A percentile compares a stretch with the other conserved stretches of the same genome.
These are phyloP conservation scores for Aplocera efformata DNA, from an alignment of 2,888 invertebrate genomes.

Conservation along the genomic window DNA sequence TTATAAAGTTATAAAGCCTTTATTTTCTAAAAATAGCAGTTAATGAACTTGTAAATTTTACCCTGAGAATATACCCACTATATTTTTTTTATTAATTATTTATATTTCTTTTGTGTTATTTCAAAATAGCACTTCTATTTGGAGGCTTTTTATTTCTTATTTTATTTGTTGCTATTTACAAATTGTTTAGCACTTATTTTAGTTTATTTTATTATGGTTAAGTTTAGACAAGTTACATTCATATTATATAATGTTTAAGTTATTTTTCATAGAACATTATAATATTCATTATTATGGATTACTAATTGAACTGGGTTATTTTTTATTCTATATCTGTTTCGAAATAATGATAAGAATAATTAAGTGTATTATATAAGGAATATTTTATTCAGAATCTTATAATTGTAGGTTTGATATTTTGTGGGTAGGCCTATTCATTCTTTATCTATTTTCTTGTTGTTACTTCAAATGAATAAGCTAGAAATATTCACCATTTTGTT, in stretches of 20 bases:
- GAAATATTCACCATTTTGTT: constrained; percentile 12
- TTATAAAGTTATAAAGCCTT: constrained; percentile 43
- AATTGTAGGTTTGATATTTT: constrained; percentile 26
- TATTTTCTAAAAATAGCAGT: constrained; percentile 32
- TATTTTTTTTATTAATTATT: constrained; percentile 40
- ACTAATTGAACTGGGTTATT: constrained; percentile 25
- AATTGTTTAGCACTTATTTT: constrained; percentile 63
- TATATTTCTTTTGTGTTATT: constrained; percentile 58
- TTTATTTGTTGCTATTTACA: constrained; percentile 75
- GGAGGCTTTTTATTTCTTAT: constrained; percentile 61
- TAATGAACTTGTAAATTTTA: constrained; percentile 45
- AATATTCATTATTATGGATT: constrained; percentile 19
- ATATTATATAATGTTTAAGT: constrained; percentile 26
- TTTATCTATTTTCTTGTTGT: constrained; percentile 10
- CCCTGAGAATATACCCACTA: constrained; percentile 34
- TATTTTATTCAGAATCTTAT: constrained; percentile 27
- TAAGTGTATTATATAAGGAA: constrained; percentile 13
- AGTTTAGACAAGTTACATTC: constrained; percentile 36
- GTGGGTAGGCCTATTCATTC: constrained; percentile 19
- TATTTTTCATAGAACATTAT: constrained; percentile 25
- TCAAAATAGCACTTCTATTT: constrained; percentile 55
- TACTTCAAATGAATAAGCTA: constrained; percentile 11
- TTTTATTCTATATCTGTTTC: constrained; percentile 22
- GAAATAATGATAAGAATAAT: constrained; percentile 20
- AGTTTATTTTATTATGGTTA: constrained; percentile 53